Base-by-base conservation (phyloP, 2,888 invertebrate species). In the Mesorhabditis belari region DNA sequence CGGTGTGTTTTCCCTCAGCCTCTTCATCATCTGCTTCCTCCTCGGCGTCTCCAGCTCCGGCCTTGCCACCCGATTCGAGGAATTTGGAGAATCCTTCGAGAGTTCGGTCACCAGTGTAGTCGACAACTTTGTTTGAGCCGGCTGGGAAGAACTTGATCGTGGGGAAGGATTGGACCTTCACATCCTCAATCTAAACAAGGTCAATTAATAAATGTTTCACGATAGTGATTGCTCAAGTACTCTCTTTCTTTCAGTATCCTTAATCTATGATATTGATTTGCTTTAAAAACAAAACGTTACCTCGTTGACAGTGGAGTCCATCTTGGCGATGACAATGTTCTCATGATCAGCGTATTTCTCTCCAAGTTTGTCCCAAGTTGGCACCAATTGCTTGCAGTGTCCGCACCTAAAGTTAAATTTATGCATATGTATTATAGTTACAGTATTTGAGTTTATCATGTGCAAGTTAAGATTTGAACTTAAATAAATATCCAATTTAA, bases 271-370 rank as follows among this genome's bases (percentile, higher is more conserved):
- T 21, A n/a, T 96, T 88, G 85, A 92, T 93, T 61, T 93, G 89
- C 85, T 92, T 91, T 80, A 35, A 35, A n/a, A 35, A 35, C 12
- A 35, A 35, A 17, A 17, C 44, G 93, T 93, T 74, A 98, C 85
- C 85, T 99, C 98, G 84, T 99, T 99, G 81, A 88, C 90, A 61
- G 98, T 98, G 66, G 96, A 89, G 85, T 99, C 98, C 87, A 99
- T 95, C 86, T 99, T 98, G 78, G 96, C 95, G 82, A 99, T 89
- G 57, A 98, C 87, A 66, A 96, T 86, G 69, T 88, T 87, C 74
- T 88, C 80, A 68, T 81, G 84, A 80, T 89, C 89, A 84, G 89
- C 88, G 85, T 88, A 96, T 83, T 94, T 90, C 82, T 95, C 94
- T 68, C 88, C 94, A 77, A 95, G 86, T 86, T 95, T 82, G 65